Percentiles rank a stretch among this genome's conserved stretches.
phyloP scores from a whole-genome alignment of 2,888 invertebrate species.

The Ophion slaviceki region DNA sequence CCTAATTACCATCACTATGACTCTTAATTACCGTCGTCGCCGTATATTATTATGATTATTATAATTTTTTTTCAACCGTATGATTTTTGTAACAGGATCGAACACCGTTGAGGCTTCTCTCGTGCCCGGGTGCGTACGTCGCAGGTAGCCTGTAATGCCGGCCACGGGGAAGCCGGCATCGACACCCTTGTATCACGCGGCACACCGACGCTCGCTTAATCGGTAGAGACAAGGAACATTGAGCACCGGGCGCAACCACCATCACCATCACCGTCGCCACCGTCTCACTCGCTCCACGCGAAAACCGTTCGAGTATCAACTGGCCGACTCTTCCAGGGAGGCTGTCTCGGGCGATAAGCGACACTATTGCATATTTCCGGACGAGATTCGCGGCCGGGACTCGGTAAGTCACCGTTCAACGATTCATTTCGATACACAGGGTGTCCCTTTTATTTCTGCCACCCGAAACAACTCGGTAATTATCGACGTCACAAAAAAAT shows the following conservation, averaged over 20 bases:
- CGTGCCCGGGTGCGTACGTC: constrained; percentile 52
- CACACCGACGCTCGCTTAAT: constrained; percentile 67
- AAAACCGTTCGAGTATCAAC: neutral
- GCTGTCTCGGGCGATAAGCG: constrained; percentile 52
- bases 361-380: constrained; percentile 38
- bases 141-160: constrained; percentile 60
- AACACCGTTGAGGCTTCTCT: constrained; percentile 75
- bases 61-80: neutral
- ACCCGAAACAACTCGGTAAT: no score
- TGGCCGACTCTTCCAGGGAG: constrained; percentile 27
- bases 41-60: neutral
- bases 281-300: neutral
- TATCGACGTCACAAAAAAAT: no score
- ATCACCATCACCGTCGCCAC: constrained; percentile 24
- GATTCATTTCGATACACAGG: neutral
- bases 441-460: neutral
- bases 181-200: constrained; percentile 58
- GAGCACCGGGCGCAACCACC: constrained; percentile 29
- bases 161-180: constrained; percentile 64
- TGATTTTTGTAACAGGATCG: constrained; percentile 73
- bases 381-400: constrained; percentile 42
- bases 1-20: neutral
- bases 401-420: neutral
- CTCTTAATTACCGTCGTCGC: neutral
- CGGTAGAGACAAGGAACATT: constrained; percentile 72